Percentiles rank a stretch among this genome's conserved stretches.
Conservation (phyloP, 2,113 vertebrate genomes). For the Lophura nycthemera region DNA sequence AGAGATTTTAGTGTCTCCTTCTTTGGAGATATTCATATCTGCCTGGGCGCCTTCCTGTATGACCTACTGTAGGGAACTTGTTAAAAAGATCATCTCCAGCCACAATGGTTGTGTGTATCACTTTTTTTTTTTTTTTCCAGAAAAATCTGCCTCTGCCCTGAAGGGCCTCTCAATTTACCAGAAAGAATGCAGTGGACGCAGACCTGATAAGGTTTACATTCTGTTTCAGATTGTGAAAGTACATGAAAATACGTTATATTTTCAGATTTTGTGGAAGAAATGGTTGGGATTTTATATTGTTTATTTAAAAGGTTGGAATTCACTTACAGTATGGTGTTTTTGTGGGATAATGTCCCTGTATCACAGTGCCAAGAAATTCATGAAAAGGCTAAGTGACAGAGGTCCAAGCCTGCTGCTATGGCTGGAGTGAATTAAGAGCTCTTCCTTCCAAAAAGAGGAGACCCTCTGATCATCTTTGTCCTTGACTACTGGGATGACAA, state of each 20-base stretch:
- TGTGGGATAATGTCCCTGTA: background rate
- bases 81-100: no score
- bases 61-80: no score
- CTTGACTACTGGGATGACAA: background rate
- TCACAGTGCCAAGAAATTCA: background rate
- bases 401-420: background rate
- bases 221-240: background rate
- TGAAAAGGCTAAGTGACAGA: background rate
- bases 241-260: accelerated
- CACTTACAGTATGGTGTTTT: background rate
- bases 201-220: background rate
- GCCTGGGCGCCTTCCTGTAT: no score
- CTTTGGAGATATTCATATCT: no score
- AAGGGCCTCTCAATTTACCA: background rate
- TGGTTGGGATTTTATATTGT: background rate
- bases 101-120: no score
- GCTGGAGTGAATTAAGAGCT: background rate
- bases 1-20: no score
- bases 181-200: background rate
- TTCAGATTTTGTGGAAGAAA: background rate
- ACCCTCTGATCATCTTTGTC: background rate
- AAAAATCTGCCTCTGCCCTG: background rate
- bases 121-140: background rate
- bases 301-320: background rate
- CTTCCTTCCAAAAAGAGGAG: background rate